These are phyloP conservation scores for Thalassoma bifasciatum DNA, from an alignment of 2,113 vertebrate species.

Conservation along the genomic window DNA sequence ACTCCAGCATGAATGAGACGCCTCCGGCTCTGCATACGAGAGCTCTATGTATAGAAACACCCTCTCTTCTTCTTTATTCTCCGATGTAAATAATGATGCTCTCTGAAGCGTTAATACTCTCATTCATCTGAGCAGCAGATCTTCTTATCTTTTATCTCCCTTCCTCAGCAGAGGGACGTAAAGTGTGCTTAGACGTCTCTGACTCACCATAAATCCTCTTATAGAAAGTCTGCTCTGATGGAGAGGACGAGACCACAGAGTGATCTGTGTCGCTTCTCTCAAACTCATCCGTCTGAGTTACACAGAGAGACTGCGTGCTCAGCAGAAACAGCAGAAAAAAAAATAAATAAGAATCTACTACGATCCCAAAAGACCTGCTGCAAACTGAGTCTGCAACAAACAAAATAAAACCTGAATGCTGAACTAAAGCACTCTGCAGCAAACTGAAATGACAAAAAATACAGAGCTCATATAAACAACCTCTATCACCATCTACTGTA, in stretches of 20 bases:
- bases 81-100: conserved; percentile 22
- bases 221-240: conserved; percentile 2
- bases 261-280: background rate
- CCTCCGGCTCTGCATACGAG: conserved; percentile 2
- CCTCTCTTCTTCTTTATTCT: conserved; percentile 18
- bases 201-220: conserved; percentile 24
- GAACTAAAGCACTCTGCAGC: background rate
- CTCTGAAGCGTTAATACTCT: conserved; percentile 29
- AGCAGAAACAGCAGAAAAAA: background rate
- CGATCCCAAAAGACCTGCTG: no score
- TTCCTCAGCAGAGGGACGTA: conserved; percentile 9
- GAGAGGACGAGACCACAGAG: background rate
- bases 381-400: no score
- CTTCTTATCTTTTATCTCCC: background rate
- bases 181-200: background rate
- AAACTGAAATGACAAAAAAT: background rate
- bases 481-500: background rate
- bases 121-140: conserved; percentile 28
- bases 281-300: background rate
- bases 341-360: background rate
- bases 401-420: background rate
- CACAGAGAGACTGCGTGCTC: background rate
- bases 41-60: conserved; percentile 34
- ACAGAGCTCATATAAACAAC: background rate
- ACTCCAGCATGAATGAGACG: conserved; percentile 6